Base-by-base conservation (phyloP, 2,888 invertebrate genomes). In the Dysmachus trigonus region DNA sequence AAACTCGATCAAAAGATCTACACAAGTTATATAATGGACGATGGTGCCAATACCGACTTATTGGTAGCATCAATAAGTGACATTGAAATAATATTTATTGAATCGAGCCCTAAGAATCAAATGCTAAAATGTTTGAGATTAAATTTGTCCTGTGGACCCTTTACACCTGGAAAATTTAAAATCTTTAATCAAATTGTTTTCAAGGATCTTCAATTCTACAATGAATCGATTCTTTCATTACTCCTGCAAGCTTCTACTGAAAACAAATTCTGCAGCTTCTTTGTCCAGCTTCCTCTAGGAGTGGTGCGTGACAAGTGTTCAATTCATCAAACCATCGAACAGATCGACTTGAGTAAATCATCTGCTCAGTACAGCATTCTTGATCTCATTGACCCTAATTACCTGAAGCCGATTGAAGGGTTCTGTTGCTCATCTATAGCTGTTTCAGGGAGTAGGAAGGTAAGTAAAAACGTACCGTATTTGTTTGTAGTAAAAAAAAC, bases 181-280 rank as follows among this genome's bases (percentile, higher is more conserved):
- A 74, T 86, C 1, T 88, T 88, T 71, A 89, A 90, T 72, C 90
- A 92, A 87, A 91, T 94, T 87, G 90, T 92, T 85, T 92, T 96
- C 73, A 91, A 95, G 33, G 96, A 97, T 91, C 90, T 96, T 33
- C 95, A 97, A 90, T 96, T 97, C 91, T 97, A 97, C 91, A 95
- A 91, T 81, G 90, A 91, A 27, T 89, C 89, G 0, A 94, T 94
- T 85, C 90, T 97, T 27, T 96, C 97, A n/a, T 91, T 97, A 38
- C 91, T 97, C 22, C 91, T 95, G 18, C 94, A 94, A 90, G 94
- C 94, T 88, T 92, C 93, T 1, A 38, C 90, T 90, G 93, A 87
- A 92, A 94, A 90, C 88, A 93, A 87, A 92, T 94, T 88, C 82
- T 93, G 77, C 91, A 93, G 91, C 88, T 93, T 89, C 91, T 94